phyloP scores from a whole-genome alignment of 2,797 vertebrate genomes.

The Sylvia borin region DNA sequence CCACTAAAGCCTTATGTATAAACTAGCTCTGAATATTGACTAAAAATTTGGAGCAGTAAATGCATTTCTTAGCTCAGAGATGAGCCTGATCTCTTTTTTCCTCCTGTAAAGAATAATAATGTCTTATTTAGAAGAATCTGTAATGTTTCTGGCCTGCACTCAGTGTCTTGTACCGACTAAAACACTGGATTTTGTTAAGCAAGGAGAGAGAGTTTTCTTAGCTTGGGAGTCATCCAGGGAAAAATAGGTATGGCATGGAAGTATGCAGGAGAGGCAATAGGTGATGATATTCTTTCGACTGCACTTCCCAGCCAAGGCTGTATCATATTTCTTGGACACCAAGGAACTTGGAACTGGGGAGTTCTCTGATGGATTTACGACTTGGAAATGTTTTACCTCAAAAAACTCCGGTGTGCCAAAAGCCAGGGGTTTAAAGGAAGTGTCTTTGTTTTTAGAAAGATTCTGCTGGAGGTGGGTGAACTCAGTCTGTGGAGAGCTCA shows the following conservation, averaged over 20 bases:
- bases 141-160: not conserved
- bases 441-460: not conserved
- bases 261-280: constrained; percentile 30
- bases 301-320: not conserved
- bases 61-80: not conserved
- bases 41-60: constrained; percentile 6
- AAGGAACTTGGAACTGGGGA: constrained; percentile 20
- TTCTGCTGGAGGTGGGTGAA: not conserved
- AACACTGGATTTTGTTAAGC: not conserved
- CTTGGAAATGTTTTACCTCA: constrained; percentile 49
- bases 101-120: not conserved
- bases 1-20: not conserved
- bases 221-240: constrained; percentile 28
- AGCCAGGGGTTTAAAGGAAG: constrained; percentile 24
- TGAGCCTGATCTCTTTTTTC: not conserved
- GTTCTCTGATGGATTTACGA: constrained; percentile 12
- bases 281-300: not conserved
- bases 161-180: not conserved
- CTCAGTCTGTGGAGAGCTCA: not conserved
- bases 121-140: not conserved
- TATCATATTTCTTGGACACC: constrained; percentile 7
- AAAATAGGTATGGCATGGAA: constrained; percentile 37
- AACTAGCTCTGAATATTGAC: not conserved
- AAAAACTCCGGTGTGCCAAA: not conserved
- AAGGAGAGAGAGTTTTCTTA: not conserved